Evolutionary conservation across 2,113 vertebrate species (phyloP), one percentile per base, ranked within the genome.

Genomic region (Balaeniceps rex): DNA sequence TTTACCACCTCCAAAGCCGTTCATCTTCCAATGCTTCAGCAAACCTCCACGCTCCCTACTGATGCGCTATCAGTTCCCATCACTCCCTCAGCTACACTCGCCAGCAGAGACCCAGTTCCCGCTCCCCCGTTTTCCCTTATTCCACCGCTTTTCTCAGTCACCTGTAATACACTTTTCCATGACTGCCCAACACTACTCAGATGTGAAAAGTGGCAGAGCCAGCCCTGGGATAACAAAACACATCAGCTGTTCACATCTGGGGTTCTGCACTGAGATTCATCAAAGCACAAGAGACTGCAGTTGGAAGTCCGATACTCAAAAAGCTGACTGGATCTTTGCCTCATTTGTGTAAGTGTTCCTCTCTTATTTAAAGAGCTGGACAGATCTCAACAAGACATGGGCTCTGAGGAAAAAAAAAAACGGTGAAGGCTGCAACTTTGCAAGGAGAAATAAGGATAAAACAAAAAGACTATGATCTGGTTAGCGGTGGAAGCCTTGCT

Each of bases 101-200:
- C 15, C 0, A 0, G n/a, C 23, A 75, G 19, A 54, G 22, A 52
- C 36, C 14, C 17, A 55, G 31, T 24, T 42, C 22, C 36, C 0
- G 1, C 10, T 51, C 40, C 57, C 13, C 21, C 3, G 21, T 38
- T 40, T 70, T 80, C 16, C n/a, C 70, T 84, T 28, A 88, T 36
- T n/a, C 51, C 52, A 38, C 8, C 0, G 0, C 36, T 83, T 80
- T 49, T 33, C 72, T 60, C 66, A 38, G 55, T 24, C 0, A 0
- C 34, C 60, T 26, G 9, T 38, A 44, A 66, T 7, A 58, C 7
- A 10, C 36, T 52, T 63, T 44, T 34, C 51, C 5, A 2, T 9
- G 46, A 66, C 33, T 52, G 26, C 16, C 38, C 31, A 49, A 16
- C 23, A 22, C 23, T 40, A 23, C 49, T 54, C 12, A 12, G 47